Evolutionary conservation across 2,113 vertebrate species (phyloP).

Genomic region (Amia ocellicauda): DNA sequence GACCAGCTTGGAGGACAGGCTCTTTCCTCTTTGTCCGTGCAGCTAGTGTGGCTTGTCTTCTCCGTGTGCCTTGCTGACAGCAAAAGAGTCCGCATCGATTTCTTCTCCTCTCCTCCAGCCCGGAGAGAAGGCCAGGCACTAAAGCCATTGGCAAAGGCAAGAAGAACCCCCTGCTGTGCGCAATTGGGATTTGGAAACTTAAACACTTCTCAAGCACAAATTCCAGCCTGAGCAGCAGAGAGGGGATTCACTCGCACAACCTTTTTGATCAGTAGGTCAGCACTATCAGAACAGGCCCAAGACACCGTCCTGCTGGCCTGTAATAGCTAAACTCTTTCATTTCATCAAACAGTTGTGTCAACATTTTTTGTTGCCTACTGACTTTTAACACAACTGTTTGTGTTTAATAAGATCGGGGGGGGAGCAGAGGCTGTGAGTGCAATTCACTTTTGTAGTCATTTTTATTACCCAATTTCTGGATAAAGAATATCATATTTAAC

Average conservation of each 20-base stretch:
- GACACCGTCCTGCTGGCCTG: conserved; percentile 36
- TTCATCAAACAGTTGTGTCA: conserved; percentile 58
- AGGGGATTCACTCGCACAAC: conserved; percentile 59
- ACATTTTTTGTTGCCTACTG: conserved; percentile 41
- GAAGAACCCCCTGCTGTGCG: conserved; percentile 58
- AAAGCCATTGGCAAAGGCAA: conserved; percentile 51
- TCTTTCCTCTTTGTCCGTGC: no score
- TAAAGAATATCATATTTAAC: no score
- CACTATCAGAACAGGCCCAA: conserved; percentile 42
- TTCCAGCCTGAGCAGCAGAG: conserved; percentile 67
- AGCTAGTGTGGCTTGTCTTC: no score
- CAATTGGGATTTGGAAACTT: conserved; percentile 69
- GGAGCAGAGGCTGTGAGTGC: no score
- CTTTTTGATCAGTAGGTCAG: conserved; percentile 63
- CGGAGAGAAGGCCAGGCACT: conserved; percentile 43
- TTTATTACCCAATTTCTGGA: no score
- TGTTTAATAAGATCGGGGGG: no score
- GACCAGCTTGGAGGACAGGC: no score
- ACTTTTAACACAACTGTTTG: no score
- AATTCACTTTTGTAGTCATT: no score
- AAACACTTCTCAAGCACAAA: conserved; percentile 71
- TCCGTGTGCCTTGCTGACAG: conserved; percentile 1
- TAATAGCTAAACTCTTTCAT: conserved; percentile 51
- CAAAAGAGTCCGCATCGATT: neutral
- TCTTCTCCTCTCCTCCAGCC: conserved; percentile 26